phyloP scores from a whole-genome alignment of 1,140 invertebrate species.

The Mamestra configurata region DNA sequence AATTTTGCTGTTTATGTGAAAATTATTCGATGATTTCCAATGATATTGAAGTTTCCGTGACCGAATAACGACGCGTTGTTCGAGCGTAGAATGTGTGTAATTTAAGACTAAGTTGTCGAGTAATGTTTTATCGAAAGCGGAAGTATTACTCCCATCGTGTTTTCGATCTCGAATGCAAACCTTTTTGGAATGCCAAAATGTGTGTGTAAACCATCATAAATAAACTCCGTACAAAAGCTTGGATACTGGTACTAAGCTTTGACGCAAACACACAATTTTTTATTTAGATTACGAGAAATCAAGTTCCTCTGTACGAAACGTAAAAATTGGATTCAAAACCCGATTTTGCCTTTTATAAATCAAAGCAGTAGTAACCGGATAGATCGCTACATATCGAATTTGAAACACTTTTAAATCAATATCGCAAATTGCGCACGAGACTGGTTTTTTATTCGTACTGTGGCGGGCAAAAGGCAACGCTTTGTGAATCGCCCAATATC shows the following conservation, averaged over 20 bases:
- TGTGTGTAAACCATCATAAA: no score
- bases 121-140: not conserved
- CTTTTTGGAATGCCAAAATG: not conserved
- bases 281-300: not conserved
- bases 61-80: constrained; percentile 16
- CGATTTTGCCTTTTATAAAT: not conserved
- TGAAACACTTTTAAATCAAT: constrained; percentile 34
- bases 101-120: constrained; percentile 25
- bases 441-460: constrained; percentile 51
- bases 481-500: constrained; percentile 70
- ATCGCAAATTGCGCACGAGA: constrained; percentile 22
- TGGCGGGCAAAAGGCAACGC: constrained; percentile 54
- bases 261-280: no score
- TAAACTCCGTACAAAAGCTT: no score
- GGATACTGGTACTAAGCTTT: no score
- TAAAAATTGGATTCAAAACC: not conserved
- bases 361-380: not conserved
- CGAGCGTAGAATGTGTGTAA: constrained; percentile 18
- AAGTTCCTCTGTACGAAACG: not conserved
- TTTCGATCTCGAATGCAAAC: not conserved
- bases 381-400: constrained; percentile 21
- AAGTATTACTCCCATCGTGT: not conserved
- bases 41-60: constrained; percentile 32
- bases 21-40: constrained; percentile 38
- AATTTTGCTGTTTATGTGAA: constrained; percentile 62